These are phyloP conservation scores for Xiphophorus maculatus DNA, from an alignment of 2,113 vertebrate genomes.

Conservation along the genomic window DNA sequence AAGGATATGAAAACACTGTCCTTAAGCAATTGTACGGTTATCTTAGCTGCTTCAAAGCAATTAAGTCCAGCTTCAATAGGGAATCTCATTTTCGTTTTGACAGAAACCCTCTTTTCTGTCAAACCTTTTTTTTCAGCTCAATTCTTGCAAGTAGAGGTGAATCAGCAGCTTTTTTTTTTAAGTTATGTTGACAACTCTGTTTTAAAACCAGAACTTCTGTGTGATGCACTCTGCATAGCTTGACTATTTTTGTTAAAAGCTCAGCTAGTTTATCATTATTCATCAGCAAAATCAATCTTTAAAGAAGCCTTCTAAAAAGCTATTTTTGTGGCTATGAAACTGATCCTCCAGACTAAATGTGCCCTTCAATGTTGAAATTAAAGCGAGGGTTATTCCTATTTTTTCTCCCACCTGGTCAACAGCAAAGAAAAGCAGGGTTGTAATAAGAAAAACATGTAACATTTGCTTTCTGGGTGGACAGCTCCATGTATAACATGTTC, in stretches of 20 bases:
- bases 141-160: slow-evolving; percentile 2
- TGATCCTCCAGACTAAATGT: not conserved
- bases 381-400: not conserved
- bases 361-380: not conserved
- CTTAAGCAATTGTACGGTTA: not conserved
- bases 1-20: not conserved
- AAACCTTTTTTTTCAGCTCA: slow-evolving; percentile 1
- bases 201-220: slow-evolving; percentile 56
- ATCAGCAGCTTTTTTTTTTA: slow-evolving; percentile 35
- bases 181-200: slow-evolving; percentile 38
- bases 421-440: slow-evolving; percentile 6
- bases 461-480: slow-evolving; percentile 39
- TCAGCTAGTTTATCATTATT: slow-evolving; percentile 2
- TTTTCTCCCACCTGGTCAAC: slow-evolving; percentile 3
- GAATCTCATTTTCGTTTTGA: not conserved
- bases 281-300: not conserved
- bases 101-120: not conserved
- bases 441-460: slow-evolving; percentile 6
- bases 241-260: slow-evolving; percentile 4
- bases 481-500: slow-evolving; percentile 48
- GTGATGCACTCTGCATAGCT: slow-evolving; percentile 35
- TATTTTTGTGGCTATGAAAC: not conserved
- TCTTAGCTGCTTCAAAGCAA: not conserved
- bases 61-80: not conserved
- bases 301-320: not conserved